Base-by-base conservation (phyloP, 2,888 invertebrate genomes). In the Malacosoma neustria region DNA sequence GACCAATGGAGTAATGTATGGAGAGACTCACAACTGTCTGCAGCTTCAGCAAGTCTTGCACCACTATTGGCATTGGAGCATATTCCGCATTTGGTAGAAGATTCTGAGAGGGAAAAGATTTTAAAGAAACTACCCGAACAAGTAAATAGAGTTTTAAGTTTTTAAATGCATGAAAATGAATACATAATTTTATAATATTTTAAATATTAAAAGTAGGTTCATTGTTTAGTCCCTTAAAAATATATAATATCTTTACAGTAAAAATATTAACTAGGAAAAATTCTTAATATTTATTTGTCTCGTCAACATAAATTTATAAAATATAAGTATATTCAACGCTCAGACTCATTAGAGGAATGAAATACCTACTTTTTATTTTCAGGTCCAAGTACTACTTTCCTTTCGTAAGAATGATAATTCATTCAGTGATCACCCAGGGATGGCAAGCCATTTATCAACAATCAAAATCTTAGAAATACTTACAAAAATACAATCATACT, bases 391-490 rank as follows among this genome's bases (percentile, higher is more conserved):
- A 1, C 77, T 91, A 4, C 66, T 91, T 1, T 87, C 89, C 0
- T 91, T 89, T 66, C 81, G 89, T 5, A 90, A 89, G 59, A 81
- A 69, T n/a, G 90, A 91, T 59, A 89, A 89, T 48, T 90, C 90
- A 0, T 91, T 91, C 61, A 90, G 90, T 39, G 90, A 91, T 39
- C 90, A 90, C 43, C 89, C 88, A 42, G 87, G 87, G 50, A 79
- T 90, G 56, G 88, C 87, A 39, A 90, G 90, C 47, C 89, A 89
- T 46, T 66, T 87, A 41, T 86, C 87, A 0, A 90, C 90, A 0
- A 86, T 90, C 2, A 82, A 87, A 49, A 88, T 88, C 11, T 59
- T 91, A 4, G 89, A 90, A 57, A 88, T 89, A 3, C 66, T 91
- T 1, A 77, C 87, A 2, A 88, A 88, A 61, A 87, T 89, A 13